phyloP scores from a whole-genome alignment of 1,140 invertebrate genomes.

The Bicyclus anynana region DNA sequence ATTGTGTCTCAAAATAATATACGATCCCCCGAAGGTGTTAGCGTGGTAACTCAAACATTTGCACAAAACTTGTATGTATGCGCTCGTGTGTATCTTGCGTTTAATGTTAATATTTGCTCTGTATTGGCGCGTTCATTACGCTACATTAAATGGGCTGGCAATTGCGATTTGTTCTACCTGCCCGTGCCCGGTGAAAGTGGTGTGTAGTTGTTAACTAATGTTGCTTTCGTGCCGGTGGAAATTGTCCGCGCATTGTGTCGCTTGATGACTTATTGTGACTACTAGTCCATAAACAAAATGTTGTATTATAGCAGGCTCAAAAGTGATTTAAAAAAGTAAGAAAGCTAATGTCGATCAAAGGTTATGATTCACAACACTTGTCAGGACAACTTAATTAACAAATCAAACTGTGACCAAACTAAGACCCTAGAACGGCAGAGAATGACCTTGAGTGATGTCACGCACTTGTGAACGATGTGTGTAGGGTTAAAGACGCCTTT shows the following conservation, averaged over 20 bases:
- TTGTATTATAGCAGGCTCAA: too few relatives aligned
- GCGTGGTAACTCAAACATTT: constrained; percentile 7
- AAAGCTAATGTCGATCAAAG: too few relatives aligned
- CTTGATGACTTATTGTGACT: constrained; percentile 29
- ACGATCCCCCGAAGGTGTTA: background rate
- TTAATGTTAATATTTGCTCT: background rate
- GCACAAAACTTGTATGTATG: constrained; percentile 6
- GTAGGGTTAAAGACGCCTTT: too few relatives aligned
- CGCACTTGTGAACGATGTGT: too few relatives aligned
- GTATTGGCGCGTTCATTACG: constrained; percentile 10
- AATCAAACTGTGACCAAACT: too few relatives aligned
- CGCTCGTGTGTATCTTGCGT: constrained; percentile 3
- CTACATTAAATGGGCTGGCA: constrained; percentile 25
- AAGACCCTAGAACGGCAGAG: too few relatives aligned
- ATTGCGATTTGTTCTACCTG: constrained; percentile 31
- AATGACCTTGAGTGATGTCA: too few relatives aligned
- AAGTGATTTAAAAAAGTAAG: too few relatives aligned
- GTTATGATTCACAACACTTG: too few relatives aligned
- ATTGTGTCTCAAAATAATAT: background rate
- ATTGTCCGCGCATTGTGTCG: constrained; percentile 27
- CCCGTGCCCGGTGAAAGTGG: constrained; percentile 32
- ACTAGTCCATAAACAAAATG: constrained; percentile 14
- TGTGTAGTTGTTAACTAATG: constrained; percentile 17
- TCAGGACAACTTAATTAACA: too few relatives aligned
- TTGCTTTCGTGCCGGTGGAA: constrained; percentile 27